Percentiles rank a stretch among this genome's conserved stretches.
Conservation (phyloP, 1,140 invertebrate genomes). For the Solen grandis region DNA sequence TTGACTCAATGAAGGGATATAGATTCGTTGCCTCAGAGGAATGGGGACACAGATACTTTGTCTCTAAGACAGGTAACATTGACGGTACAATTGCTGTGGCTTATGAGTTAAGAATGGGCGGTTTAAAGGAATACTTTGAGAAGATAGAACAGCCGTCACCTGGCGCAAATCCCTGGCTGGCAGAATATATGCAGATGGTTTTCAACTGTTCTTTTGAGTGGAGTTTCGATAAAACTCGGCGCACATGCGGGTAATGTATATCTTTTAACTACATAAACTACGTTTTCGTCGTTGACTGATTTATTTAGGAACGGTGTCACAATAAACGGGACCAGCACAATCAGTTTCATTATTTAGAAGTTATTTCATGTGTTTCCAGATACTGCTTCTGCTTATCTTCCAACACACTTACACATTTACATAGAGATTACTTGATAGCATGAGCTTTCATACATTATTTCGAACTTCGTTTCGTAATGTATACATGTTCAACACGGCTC, state of each 20-base stretch:
- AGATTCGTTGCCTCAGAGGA: constrained; percentile 31
- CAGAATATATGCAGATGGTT: neutral
- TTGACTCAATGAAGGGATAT: constrained; percentile 23
- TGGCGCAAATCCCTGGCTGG: constrained; percentile 3
- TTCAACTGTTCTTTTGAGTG: constrained; percentile 34
- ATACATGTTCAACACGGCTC: neutral
- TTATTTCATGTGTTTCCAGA: too few relatives aligned
- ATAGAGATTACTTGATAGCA: neutral
- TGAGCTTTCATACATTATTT: neutral
- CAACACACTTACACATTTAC: neutral
- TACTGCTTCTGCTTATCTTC: too few relatives aligned
- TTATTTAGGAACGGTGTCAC: too few relatives aligned
- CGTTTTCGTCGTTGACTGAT: neutral
- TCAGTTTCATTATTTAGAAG: too few relatives aligned
- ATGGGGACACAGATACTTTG: constrained; percentile 12
- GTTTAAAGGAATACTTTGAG: neutral
- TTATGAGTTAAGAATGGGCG: constrained; percentile 9
- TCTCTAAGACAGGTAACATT: neutral
- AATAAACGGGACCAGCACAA: too few relatives aligned
- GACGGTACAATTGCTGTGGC: constrained; percentile 15
- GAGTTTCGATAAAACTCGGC: constrained; percentile 35
- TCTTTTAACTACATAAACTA: neutral
- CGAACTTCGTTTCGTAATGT: neutral
- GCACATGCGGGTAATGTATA: constrained; percentile 19
- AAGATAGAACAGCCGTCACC: too few relatives aligned